phyloP scores from a whole-genome alignment of 2,888 invertebrate genomes.

The Hipparchia semele region DNA sequence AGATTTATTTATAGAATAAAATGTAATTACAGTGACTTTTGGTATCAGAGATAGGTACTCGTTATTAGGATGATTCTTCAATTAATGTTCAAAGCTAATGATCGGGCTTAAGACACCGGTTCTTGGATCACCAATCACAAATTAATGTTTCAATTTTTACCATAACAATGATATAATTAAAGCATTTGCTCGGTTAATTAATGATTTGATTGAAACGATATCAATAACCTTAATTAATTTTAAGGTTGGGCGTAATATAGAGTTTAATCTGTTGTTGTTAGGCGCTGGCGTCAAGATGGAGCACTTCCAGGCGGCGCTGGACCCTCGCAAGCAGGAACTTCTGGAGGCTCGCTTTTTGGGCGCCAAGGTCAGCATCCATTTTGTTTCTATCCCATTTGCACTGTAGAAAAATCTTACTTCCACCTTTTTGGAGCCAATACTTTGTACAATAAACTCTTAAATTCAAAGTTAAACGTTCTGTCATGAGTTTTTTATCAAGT shows the following conservation, averaged over 20 bases:
- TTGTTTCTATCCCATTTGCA: conserved; percentile 17
- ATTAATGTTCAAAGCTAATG: neutral
- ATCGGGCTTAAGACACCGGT: neutral
- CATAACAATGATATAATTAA: neutral
- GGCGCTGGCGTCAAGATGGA: conserved; percentile 97
- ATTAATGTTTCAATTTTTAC: neutral
- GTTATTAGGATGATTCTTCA: neutral
- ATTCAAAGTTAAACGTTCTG: neutral
- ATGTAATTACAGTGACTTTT: neutral
- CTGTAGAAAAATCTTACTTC: neutral
- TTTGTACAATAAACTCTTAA: neutral
- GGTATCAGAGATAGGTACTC: neutral
- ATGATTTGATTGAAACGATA: neutral
- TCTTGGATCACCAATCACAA: neutral
- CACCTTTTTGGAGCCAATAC: neutral
- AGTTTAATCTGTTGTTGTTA: conserved; percentile 64
- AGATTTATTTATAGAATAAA: no score
- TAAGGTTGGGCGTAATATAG: conserved; percentile 26
- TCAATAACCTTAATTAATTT: conserved; percentile 18
- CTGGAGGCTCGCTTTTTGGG: conserved; percentile 98
- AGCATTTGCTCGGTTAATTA: neutral
- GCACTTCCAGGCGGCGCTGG: conserved; percentile 97
- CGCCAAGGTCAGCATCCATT: conserved; percentile 90
- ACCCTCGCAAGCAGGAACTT: conserved; percentile 99
- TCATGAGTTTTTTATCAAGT: neutral